These are phyloP conservation scores for Sinotaia quadrata DNA, from an alignment of 2,888 invertebrate species.

Conservation along the genomic window DNA sequence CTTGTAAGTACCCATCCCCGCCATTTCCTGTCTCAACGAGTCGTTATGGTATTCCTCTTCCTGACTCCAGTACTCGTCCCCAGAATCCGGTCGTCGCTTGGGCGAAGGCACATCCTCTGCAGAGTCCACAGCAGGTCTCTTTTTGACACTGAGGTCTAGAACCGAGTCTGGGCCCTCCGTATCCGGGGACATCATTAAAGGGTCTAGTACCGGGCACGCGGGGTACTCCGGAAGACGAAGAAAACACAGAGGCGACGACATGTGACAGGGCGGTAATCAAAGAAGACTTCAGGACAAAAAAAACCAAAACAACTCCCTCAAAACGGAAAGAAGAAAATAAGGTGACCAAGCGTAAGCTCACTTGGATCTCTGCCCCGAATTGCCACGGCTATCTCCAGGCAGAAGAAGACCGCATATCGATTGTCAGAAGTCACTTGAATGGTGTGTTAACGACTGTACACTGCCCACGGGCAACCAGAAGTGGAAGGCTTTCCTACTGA, in stretches of 20 bases:
- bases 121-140: conserved; percentile 37
- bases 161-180: conserved; percentile 38
- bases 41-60: conserved; percentile 19
- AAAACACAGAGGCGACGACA: conserved; percentile 19
- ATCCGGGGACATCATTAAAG: conserved; percentile 4
- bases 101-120: conserved; percentile 17
- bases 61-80: conserved; percentile 27
- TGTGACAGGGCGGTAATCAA: no score
- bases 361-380: no score
- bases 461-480: no score
- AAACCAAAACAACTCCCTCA: no score
- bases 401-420: no score
- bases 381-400: no score
- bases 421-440: no score
- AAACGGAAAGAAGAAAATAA: no score
- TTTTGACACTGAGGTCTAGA: conserved; percentile 49
- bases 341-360: no score
- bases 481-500: no score
- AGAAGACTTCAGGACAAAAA: no score
- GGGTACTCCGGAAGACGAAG: conserved; percentile 16
- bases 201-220: conserved; percentile 10
- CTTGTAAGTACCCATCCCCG: conserved; percentile 44
- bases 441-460: no score
- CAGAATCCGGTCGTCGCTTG: neutral
- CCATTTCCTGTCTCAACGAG: conserved; percentile 5